phyloP scores from a whole-genome alignment of 1,140 invertebrate species.

The Apis laboriosa region DNA sequence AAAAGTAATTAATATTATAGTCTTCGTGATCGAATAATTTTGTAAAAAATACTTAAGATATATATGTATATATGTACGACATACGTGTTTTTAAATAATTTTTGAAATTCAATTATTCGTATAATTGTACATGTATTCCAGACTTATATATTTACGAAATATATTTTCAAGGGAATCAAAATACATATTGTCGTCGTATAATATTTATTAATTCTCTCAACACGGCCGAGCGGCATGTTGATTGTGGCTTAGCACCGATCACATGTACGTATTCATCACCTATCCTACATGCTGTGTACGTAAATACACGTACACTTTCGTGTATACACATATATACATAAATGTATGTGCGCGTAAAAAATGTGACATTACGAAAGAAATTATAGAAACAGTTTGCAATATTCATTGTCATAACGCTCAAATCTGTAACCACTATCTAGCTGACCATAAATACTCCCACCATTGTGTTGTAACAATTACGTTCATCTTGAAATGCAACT shows the following conservation, averaged over 20 bases:
- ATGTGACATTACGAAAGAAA: conserved; percentile 54
- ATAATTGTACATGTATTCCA: conserved; percentile 12
- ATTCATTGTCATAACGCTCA: conserved; percentile 34
- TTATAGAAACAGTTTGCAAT: conserved; percentile 48
- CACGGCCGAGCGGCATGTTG: conserved; percentile 28
- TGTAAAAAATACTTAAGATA: conserved; percentile 18
- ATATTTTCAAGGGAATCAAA: conserved; percentile 49
- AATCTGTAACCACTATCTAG: conserved; percentile 21
- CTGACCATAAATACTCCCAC: neutral
- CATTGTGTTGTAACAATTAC: conserved; percentile 17
- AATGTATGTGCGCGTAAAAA: conserved; percentile 56
- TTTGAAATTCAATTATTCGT: conserved; percentile 7
- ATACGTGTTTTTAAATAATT: conserved; percentile 8
- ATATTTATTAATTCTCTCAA: conserved; percentile 64
- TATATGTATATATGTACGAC: neutral
- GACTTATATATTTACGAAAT: conserved; percentile 15
- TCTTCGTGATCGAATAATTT: conserved; percentile 1
- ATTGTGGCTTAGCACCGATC: conserved; percentile 60
- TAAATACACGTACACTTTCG: conserved; percentile 39
- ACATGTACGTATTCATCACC: conserved; percentile 31
- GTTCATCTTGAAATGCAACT: neutral
- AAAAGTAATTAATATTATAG: conserved; percentile 19
- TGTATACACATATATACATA: conserved; percentile 67
- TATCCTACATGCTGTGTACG: conserved; percentile 52
- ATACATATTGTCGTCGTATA: conserved; percentile 56